phyloP scores from a whole-genome alignment of 2,797 vertebrate species.

The Tapera naevia region DNA sequence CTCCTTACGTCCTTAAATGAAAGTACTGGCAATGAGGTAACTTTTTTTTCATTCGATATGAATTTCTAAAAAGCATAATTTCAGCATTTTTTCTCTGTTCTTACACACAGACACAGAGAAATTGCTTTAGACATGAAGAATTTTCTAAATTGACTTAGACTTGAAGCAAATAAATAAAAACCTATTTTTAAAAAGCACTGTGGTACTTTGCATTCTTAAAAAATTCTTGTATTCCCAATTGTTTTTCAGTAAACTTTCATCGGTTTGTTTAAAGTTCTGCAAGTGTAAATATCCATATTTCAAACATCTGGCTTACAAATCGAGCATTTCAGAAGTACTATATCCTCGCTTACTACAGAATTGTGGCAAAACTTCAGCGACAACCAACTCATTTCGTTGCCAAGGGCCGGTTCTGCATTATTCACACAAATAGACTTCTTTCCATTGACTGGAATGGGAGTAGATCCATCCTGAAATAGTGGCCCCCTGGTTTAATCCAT shows the following conservation, averaged over 20 bases:
- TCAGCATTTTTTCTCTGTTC: constrained; percentile 55
- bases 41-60: background rate
- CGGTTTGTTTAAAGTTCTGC: constrained; percentile 70
- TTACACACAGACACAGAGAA: background rate
- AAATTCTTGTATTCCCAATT: constrained; percentile 63
- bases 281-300: constrained; percentile 75
- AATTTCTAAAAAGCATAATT: constrained; percentile 58
- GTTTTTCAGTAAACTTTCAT: constrained; percentile 70
- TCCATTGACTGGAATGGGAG: background rate
- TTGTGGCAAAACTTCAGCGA: constrained; percentile 36
- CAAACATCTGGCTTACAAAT: constrained; percentile 79
- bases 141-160: constrained; percentile 68
- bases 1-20: background rate
- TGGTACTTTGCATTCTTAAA: constrained; percentile 56
- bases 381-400: constrained; percentile 60
- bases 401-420: background rate
- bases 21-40: constrained; percentile 3
- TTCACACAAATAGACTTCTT: background rate
- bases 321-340: constrained; percentile 26
- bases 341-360: constrained; percentile 33
- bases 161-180: constrained; percentile 72
- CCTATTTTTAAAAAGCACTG: constrained; percentile 61
- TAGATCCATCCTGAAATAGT: constrained; percentile 6
- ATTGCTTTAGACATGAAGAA: constrained; percentile 64
- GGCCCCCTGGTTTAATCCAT: constrained; percentile 19